Percentiles rank a stretch among this genome's conserved stretches.
Evolutionary conservation across 2,113 vertebrate species (phyloP).

Genomic region (Montifringilla adamsi): DNA sequence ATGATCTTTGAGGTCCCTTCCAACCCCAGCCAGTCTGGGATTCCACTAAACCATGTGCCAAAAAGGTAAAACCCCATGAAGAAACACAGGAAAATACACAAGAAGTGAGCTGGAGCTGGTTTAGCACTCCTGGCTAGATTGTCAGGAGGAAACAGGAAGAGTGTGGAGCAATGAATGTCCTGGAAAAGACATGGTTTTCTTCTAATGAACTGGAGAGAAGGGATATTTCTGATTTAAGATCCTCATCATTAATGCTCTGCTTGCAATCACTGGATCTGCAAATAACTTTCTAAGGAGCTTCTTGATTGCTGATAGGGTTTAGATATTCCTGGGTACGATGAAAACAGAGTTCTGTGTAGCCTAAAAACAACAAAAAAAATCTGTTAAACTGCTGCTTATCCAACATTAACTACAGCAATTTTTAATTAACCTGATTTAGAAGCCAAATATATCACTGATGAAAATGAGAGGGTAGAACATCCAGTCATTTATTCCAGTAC

Average conservation of each 20-base stretch:
- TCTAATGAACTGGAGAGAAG: background rate
- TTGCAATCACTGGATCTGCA: conserved; percentile 21
- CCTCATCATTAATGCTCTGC: background rate
- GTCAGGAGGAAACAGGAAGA: background rate
- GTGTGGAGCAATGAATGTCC: background rate
- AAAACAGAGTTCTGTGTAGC: background rate
- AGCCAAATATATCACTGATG: conserved; percentile 47
- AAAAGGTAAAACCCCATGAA: background rate
- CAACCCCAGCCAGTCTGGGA: background rate
- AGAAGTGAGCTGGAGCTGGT: background rate
- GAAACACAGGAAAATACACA: background rate
- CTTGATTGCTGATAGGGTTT: conserved; percentile 19
- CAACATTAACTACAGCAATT: conserved; percentile 45
- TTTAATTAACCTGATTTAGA: conserved; percentile 71
- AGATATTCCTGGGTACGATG: background rate
- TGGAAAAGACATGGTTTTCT: background rate
- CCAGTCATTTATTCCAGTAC: conserved; percentile 53
- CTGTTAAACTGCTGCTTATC: conserved; percentile 18
- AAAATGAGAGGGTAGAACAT: conserved; percentile 63
- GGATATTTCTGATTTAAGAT: background rate
- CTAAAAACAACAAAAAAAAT: background rate
- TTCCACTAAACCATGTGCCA: background rate
- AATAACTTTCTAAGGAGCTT: background rate
- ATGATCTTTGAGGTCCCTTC: background rate
- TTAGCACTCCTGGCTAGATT: background rate